Evolutionary conservation across 1,140 invertebrate species (phyloP).

Genomic region (Drosophila bipectinata): DNA sequence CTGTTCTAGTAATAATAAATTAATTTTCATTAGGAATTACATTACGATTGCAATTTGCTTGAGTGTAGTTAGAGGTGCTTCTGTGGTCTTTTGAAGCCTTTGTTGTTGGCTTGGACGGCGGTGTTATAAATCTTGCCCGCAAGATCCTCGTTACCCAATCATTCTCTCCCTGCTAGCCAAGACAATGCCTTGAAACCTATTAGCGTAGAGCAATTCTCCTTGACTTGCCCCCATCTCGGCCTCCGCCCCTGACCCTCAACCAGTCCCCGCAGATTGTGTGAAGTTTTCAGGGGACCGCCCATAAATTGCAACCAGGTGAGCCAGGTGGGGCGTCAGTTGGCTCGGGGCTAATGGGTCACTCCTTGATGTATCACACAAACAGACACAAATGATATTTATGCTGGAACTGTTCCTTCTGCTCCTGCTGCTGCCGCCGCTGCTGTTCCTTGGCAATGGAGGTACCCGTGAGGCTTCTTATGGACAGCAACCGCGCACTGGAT

Average conservation of each 20-base stretch:
- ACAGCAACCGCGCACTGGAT: constrained; percentile 55
- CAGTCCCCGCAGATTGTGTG: constrained; percentile 27
- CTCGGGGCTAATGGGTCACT: constrained; percentile 41
- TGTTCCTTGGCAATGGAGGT: not conserved
- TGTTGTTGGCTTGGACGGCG: constrained; percentile 58
- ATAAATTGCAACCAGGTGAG: constrained; percentile 66
- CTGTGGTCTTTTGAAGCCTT: constrained; percentile 55
- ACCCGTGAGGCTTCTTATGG: constrained; percentile 63
- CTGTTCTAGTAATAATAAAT: not conserved
- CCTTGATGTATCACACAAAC: constrained; percentile 76
- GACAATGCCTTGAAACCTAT: constrained; percentile 62
- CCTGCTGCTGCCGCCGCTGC: not conserved
- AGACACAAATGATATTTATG: constrained; percentile 80
- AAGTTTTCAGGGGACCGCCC: constrained; percentile 69
- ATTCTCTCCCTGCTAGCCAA: constrained; percentile 43
- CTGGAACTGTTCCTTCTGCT: constrained; percentile 29
- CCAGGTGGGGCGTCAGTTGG: constrained; percentile 48
- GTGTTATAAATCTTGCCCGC: constrained; percentile 73
- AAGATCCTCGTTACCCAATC: constrained; percentile 21
- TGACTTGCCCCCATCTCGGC: constrained; percentile 6
- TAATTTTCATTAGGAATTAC: constrained; percentile 7
- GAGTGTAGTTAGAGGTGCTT: constrained; percentile 7
- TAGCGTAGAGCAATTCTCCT: constrained; percentile 56
- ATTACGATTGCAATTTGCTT: constrained; percentile 13
- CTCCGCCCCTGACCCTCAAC: not conserved